Evolutionary conservation across 2,113 vertebrate species (phyloP), one percentile per base, ranked within the genome.

Genomic region (Rhinoptilus africanus): DNA sequence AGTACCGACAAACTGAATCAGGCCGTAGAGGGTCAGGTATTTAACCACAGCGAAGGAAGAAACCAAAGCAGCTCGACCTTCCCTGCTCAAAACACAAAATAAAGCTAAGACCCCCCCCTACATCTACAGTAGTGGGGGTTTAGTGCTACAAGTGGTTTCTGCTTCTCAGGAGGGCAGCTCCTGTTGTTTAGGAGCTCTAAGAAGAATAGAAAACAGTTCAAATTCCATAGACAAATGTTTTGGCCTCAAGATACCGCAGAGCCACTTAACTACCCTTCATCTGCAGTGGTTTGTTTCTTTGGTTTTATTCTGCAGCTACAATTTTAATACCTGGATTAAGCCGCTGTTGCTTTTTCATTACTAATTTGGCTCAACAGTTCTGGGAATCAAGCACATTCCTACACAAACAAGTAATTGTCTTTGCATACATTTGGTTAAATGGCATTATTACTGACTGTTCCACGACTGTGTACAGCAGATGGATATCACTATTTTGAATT

Each of bases 11-110:
- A 98, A 97, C 73, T 97, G 96, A 56, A 95, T 96, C 60, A 98
- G 45, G 51, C 94, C 92, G 0, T 98, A 98, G 71, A 98, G 85
- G 53, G 94, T 96, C 85, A 98, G 92, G 41, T 98, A 98, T 88
- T 98, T 98, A 91, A 98, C 98, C 35, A 98, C 94, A 4, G 96
- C 94, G 3, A 98, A 98, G 35, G 98, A 98, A 78, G 98, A 92
- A 76, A 98, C 97, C 51, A 98, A 92, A 71, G 98, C 94, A 85
- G 98, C 98, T 68, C 95, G 56, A 37, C 98, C 98, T 96, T 98
- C 98, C 89, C 98, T 98, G 96, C 93, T 89, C 48, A 78, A 69
- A 45, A 74, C 79, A 81, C 5, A 67, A 86, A 92, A 45, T 39
- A 77, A 78, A 84, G 39, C 28, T 56, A 30, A 79, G 75, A 39